Percentiles rank a stretch among this genome's conserved stretches.
phyloP scores from a whole-genome alignment of 2,888 invertebrate genomes.

The Ctenicera cuprea region DNA sequence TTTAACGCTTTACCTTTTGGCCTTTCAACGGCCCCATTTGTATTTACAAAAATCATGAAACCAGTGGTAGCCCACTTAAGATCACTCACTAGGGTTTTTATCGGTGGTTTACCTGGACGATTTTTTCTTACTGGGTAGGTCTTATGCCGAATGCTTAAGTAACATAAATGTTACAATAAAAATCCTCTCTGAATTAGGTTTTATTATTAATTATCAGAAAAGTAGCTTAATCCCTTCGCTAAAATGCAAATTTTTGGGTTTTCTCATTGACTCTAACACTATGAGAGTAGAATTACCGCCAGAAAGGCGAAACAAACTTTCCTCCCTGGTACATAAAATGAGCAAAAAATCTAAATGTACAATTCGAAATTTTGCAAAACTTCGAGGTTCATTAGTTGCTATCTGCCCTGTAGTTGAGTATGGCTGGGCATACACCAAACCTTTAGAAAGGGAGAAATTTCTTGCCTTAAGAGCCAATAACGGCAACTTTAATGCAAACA shows the following conservation, averaged over 20 bases:
- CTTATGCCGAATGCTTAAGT: slow-evolving; percentile 23
- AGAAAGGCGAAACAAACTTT: slow-evolving; percentile 13
- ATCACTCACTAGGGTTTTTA: slow-evolving; percentile 25
- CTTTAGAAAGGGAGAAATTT: slow-evolving; percentile 51
- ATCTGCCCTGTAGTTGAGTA: slow-evolving; percentile 56
- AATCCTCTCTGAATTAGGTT: slow-evolving; percentile 40
- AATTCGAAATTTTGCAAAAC: slow-evolving; percentile 50
- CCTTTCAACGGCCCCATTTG: slow-evolving; percentile 43
- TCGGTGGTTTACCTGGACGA: slow-evolving; percentile 48
- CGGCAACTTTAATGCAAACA: slow-evolving; percentile 32
- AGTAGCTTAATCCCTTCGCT: slow-evolving; percentile 25
- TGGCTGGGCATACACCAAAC: slow-evolving; percentile 52
- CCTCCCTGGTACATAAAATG: no score
- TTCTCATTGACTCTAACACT: slow-evolving; percentile 22
- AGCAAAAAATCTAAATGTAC: slow-evolving; percentile 9
- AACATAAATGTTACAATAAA: slow-evolving; percentile 28
- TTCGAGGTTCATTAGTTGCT: slow-evolving; percentile 51
- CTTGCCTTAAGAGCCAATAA: slow-evolving; percentile 30
- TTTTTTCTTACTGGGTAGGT: slow-evolving; percentile 43
- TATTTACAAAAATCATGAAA: slow-evolving; percentile 54
- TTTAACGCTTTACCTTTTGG: slow-evolving; percentile 52
- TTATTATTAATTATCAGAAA: slow-evolving; percentile 45
- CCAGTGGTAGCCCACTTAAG: slow-evolving; percentile 41
- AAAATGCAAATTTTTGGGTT: slow-evolving; percentile 39
- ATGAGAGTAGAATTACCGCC: slow-evolving; percentile 23